Conservation (phyloP, 2,797 vertebrate species). For the Phrynocephalus guinanensis region DNA sequence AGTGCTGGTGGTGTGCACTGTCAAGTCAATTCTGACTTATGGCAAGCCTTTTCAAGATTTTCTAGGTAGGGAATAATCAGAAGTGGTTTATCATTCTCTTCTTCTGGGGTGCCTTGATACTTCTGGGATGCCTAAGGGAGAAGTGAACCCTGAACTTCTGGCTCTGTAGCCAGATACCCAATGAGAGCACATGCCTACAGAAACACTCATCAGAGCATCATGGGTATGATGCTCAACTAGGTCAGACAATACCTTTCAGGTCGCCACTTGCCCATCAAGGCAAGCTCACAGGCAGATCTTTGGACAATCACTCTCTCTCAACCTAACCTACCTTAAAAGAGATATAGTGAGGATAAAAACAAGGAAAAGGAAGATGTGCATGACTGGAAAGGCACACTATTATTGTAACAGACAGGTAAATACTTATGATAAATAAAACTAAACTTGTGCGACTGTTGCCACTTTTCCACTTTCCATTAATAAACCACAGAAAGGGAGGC, state of each 20-base stretch:
- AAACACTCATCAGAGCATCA: neutral
- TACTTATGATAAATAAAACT: neutral
- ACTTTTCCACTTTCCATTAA: too few relatives aligned
- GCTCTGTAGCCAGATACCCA: too few relatives aligned
- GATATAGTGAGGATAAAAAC: neutral
- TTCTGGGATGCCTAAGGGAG: too few relatives aligned
- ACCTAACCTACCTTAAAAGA: neutral
- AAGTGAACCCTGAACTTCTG: too few relatives aligned
- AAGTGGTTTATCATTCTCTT: too few relatives aligned
- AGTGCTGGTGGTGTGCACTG: neutral
- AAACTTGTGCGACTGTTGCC: neutral
- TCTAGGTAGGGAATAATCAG: too few relatives aligned
- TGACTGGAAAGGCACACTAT: neutral
- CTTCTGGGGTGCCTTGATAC: too few relatives aligned
- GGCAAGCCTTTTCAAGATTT: too few relatives aligned
- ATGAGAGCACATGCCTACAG: conserved; percentile 21
- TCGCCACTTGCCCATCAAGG: neutral
- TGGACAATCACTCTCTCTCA: neutral
- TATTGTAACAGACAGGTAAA: neutral
- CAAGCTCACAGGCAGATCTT: neutral
- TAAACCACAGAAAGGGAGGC: too few relatives aligned
- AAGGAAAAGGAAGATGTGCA: neutral
- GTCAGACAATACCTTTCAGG: neutral
- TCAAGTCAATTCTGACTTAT: too few relatives aligned
- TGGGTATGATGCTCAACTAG: neutral